phyloP scores from a whole-genome alignment of 2,797 vertebrate genomes.

The Kryptopterus vitreolus region DNA sequence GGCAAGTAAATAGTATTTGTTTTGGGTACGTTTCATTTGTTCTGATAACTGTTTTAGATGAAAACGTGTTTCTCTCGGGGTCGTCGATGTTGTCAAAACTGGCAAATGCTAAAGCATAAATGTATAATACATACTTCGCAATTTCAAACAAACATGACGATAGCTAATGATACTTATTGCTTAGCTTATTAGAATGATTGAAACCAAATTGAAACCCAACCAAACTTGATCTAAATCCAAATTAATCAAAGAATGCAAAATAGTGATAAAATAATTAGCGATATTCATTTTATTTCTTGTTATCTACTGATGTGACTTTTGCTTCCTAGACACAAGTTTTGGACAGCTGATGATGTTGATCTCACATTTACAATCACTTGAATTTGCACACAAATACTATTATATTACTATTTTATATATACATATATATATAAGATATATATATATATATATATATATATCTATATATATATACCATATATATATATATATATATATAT shows the following conservation, averaged over 20 bases:
- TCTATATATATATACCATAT: too few species aligned
- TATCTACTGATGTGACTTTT: neutral
- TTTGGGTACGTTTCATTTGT: neutral
- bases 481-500: too few species aligned
- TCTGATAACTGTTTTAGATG: neutral
- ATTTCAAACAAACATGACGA: too few species aligned
- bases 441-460: too few species aligned
- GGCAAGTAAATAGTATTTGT: neutral
- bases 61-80: neutral
- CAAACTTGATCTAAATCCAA: too few species aligned
- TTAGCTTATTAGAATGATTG: neutral
- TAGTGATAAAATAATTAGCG: neutral
- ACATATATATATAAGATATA: too few species aligned
- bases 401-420: too few species aligned
- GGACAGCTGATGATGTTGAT: constrained; percentile 20
- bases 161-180: neutral
- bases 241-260: neutral
- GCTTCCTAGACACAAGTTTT: neutral
- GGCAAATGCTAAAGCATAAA: neutral
- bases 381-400: constrained; percentile 10
- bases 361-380: constrained; percentile 16
- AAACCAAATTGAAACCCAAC: neutral
- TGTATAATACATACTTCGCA: neutral
- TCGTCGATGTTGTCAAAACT: neutral
- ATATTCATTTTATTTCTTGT: neutral